Evolutionary conservation across 1,140 invertebrate genomes (phyloP).

Genomic region (Ctenoplectra terminalis): DNA sequence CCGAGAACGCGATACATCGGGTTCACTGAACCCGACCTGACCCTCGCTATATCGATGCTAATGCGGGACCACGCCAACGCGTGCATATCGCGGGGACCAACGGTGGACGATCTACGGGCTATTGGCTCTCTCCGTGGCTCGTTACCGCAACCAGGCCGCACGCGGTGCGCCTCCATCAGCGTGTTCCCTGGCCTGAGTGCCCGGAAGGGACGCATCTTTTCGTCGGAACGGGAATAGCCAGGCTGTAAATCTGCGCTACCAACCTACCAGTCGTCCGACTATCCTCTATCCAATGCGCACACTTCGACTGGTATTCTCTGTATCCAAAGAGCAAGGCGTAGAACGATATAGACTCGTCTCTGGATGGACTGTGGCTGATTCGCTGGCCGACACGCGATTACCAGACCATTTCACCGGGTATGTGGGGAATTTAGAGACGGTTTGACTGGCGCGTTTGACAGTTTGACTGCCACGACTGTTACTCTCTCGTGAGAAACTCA

Average conservation of each 20-base stretch:
- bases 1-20: constrained; percentile 50
- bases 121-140: constrained; percentile 1
- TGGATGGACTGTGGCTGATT: too few relatives aligned
- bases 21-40: constrained; percentile 70
- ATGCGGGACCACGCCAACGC: constrained; percentile 70
- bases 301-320: neutral
- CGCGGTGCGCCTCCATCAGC: neutral
- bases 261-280: too few relatives aligned
- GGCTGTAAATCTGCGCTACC: constrained; percentile 8
- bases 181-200: constrained; percentile 3
- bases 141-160: constrained; percentile 45
- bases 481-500: constrained; percentile 33
- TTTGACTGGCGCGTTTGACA: constrained; percentile 29
- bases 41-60: constrained; percentile 69
- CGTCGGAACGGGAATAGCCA: constrained; percentile 32
- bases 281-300: neutral
- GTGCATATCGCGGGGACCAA: constrained; percentile 46
- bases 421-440: neutral
- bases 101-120: constrained; percentile 1
- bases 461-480: neutral
- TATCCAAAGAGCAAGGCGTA: neutral
- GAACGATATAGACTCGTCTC: neutral
- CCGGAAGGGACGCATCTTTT: constrained; percentile 44
- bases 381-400: neutral
- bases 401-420: too few relatives aligned